Evolutionary conservation across 2,888 invertebrate genomes (phyloP), one percentile per base, ranked within the genome.

Genomic region (Dryococelus australis): DNA sequence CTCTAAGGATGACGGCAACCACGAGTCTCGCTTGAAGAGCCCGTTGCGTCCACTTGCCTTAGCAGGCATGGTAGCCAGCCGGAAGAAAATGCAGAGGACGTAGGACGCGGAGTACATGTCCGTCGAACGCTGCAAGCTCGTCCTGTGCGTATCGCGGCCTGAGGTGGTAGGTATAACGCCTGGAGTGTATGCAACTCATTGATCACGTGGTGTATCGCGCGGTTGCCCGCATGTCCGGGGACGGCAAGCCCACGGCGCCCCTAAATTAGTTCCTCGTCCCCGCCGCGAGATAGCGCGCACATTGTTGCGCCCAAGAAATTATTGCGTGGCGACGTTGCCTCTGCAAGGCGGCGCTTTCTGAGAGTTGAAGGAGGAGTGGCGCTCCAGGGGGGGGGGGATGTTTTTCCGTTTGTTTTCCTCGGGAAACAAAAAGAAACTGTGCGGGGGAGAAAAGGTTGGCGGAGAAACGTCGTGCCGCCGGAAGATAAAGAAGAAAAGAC

Each of bases 401-500:
- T n/a, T 65, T 65, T n/a, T 16, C n/a, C 65, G 6, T 65, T 65
- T 5, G 65, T 65, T 65, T 65, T 65, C 24, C 65, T 65, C 65
- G 65, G 65, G 65, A 65, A n/a, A 65, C 65, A 65, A 65, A n/a
- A 65, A 65, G 20, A 65, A 65, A 24, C 65, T 65, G 20, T 16
- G 47, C 10, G 47, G 47, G 47, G 47, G 35, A 35, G 35, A 35
- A 35, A 47, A 47, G 47, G 47, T 47, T 47, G 47, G 47, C 47
- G 47, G 12, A 47, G 47, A 47, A 47, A 20, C 20, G 65, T 3
- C 65, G 24, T 24, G 8, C n/a, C 51, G 51, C 65, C 65, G 65
- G 65, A 65, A 65, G 65, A 65, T 65, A 65, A 65, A 65, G 65
- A 65, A 65, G 65, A 65, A 65, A 65, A 65, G 65, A 65, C 13